Base-by-base conservation (phyloP, 2,888 invertebrate species). In the Acrocera orbiculus region DNA sequence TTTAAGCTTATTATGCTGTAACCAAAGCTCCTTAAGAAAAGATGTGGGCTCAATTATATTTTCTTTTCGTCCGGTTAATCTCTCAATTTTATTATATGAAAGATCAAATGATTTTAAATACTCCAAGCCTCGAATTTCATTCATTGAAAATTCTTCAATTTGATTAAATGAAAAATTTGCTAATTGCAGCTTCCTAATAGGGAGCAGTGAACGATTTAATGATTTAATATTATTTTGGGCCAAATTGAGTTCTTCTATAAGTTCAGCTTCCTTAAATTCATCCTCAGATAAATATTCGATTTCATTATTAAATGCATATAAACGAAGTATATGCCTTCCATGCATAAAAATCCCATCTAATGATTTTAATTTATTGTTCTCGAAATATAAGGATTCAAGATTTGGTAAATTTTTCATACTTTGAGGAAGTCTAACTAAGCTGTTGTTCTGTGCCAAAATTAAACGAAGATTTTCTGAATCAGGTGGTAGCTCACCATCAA, bases 31-130 rank as follows among this genome's bases (percentile, higher is more conserved):
- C 25, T 73, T 62, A 3, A 85, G 67, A 42, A 72, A 67, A 4
- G 79, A 73, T 47, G 80, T 78, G 44, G 74, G 71, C 44, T 81
- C 78, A n/a, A 81, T 75, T 38, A 77, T 61, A 58, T 80, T 80
- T 71, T 74, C 70, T 51, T 73, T 71, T 38, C 72, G 66, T 28
- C 76, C 76, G 10, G 66, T 67, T 20, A 81, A 56, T 28, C 67
- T 69, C 31, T 62, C 65, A 35, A 86, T 81, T 52, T 66, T 69
- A 53, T 85, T 86, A 51, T 73, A 67, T 3, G 82, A 82, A 16
- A 85, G 62, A 58, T 83, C 83, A 35, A 85, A 67, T 11, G 72
- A 65, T 30, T 69, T 69, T n/a, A 86, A 58, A 41, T 69, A 67
- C 42, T 70, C 69, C 37, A 85, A 56, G 0, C 82, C 82, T 36